These are phyloP conservation scores for Lerema accius DNA, from an alignment of 1,140 invertebrate genomes.

Conservation along the genomic window DNA sequence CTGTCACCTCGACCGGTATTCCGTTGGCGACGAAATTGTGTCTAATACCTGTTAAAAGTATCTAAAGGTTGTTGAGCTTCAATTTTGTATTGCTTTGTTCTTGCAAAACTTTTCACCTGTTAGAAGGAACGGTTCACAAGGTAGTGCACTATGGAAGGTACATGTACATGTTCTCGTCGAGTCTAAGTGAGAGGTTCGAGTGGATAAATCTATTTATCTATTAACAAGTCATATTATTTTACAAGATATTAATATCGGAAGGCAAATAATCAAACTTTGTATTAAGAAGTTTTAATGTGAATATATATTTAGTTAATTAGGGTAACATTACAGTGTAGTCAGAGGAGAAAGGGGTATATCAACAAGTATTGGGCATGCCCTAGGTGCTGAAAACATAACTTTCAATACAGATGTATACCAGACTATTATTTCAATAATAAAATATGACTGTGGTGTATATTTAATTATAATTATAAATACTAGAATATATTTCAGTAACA, in stretches of 20 bases:
- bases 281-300: conserved; percentile 36
- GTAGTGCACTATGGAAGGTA: conserved; percentile 41
- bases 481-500: conserved; percentile 34
- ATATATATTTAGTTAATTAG: conserved; percentile 41
- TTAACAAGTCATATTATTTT: conserved; percentile 7
- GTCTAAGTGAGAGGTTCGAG: conserved; percentile 11
- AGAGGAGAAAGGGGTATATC: conserved; percentile 48
- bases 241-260: conserved; percentile 8
- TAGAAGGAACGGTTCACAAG: conserved; percentile 53
- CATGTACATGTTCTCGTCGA: conserved; percentile 29
- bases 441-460: conserved; percentile 26
- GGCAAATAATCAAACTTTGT: conserved; percentile 30
- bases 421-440: conserved; percentile 33
- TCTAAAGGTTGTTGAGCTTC: conserved; percentile 6
- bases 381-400: conserved; percentile 56
- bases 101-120: conserved; percentile 72
- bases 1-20: conserved; percentile 10
- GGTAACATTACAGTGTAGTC: conserved; percentile 40
- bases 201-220: conserved; percentile 13
- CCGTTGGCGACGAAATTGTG: conserved; percentile 9
- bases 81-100: conserved; percentile 34
- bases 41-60: background rate
- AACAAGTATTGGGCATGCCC: conserved; percentile 73
- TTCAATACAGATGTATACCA: conserved; percentile 40
- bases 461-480: conserved; percentile 25